Conservation (phyloP, 2,113 vertebrate genomes). For the Etheostoma spectabile region DNA sequence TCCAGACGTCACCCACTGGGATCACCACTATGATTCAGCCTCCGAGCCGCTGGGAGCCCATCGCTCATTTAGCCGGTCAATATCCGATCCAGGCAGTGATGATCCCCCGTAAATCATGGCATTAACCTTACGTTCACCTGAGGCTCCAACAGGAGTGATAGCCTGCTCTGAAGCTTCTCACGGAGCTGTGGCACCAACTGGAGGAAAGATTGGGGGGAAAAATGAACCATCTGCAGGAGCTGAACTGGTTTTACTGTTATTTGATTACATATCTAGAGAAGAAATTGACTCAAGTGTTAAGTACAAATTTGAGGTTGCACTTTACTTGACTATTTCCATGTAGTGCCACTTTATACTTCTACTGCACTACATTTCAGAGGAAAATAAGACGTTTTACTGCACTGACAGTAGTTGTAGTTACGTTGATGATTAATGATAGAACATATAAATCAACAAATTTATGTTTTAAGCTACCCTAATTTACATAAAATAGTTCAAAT, state of each 20-base stretch:
- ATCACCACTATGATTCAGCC: conserved; percentile 40
- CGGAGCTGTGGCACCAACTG: background rate
- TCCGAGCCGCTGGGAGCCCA: conserved; percentile 40
- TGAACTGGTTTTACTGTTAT: background rate
- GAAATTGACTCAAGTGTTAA: background rate
- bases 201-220: background rate
- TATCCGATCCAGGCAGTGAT: conserved; percentile 17
- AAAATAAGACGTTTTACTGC: too few species aligned
- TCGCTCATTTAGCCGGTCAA: conserved; percentile 52
- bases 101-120: conserved; percentile 43
- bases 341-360: too few species aligned
- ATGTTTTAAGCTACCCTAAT: too few species aligned
- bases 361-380: too few species aligned
- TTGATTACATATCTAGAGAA: background rate
- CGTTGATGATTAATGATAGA: too few species aligned
- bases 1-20: conserved; percentile 3
- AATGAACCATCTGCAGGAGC: background rate
- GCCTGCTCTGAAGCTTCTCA: background rate
- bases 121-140: conserved; percentile 50
- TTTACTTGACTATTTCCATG: background rate
- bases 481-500: background rate
- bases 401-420: too few species aligned
- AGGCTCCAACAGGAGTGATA: conserved; percentile 21
- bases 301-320: background rate
- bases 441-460: too few species aligned